phyloP scores from a whole-genome alignment of 1,140 invertebrate genomes.

The Leptonema lineaticorne region DNA sequence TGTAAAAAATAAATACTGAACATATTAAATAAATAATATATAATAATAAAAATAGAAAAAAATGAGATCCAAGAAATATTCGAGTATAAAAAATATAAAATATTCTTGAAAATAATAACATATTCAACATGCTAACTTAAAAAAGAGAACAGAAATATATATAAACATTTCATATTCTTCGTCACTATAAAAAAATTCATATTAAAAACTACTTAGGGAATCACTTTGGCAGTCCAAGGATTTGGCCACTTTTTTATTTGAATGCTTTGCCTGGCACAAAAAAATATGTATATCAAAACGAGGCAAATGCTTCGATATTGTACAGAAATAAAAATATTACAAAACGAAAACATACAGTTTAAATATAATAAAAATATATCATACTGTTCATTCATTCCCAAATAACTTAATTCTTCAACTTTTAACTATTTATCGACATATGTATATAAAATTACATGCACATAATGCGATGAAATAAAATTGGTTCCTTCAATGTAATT shows the following conservation, averaged over 20 bases:
- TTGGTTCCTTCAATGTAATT: too few relatives aligned
- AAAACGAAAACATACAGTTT: too few relatives aligned
- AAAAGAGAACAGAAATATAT: background rate
- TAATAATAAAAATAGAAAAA: background rate
- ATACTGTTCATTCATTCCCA: too few relatives aligned
- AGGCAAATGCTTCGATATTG: too few relatives aligned
- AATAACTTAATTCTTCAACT: too few relatives aligned
- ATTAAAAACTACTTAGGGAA: background rate
- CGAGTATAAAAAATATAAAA: background rate
- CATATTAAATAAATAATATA: background rate
- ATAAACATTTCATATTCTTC: background rate
- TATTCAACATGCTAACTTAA: conserved; percentile 1
- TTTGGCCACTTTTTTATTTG: conserved; percentile 22
- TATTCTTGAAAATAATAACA: background rate
- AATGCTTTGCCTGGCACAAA: too few relatives aligned
- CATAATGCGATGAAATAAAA: too few relatives aligned
- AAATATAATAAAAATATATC: too few relatives aligned
- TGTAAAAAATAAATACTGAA: background rate
- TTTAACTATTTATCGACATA: too few relatives aligned
- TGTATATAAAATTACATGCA: too few relatives aligned
- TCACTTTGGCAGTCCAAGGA: conserved; percentile 12
- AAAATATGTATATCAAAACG: too few relatives aligned
- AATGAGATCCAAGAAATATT: background rate
- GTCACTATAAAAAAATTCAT: background rate
- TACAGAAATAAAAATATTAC: too few relatives aligned